These are phyloP conservation scores for Leucopternis melanops DNA, from an alignment of 2,113 vertebrate species.

Conservation along the genomic window DNA sequence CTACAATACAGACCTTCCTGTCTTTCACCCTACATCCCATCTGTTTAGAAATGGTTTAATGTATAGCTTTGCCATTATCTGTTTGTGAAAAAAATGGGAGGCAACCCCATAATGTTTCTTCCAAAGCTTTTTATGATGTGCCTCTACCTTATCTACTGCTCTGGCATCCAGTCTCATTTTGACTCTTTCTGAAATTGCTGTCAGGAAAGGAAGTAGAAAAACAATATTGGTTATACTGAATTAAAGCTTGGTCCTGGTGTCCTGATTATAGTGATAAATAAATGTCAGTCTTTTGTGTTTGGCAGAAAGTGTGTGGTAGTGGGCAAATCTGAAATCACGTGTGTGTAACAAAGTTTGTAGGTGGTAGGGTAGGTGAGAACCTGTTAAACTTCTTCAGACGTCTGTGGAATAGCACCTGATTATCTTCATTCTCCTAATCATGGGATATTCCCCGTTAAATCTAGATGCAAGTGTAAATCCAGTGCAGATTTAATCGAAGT, in stretches of 20 bases:
- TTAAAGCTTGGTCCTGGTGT: background rate
- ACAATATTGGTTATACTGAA: background rate
- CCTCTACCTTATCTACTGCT: background rate
- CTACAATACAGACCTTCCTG: background rate
- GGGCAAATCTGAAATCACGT: background rate
- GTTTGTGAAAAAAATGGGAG: background rate
- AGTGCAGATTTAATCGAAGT: background rate
- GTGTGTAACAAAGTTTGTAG: accelerated
- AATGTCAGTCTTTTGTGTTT: background rate
- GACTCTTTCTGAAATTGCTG: background rate
- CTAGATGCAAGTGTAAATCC: background rate
- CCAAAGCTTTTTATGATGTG: background rate
- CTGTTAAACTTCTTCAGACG: background rate
- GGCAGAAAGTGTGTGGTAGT: background rate
- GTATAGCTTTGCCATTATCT: background rate
- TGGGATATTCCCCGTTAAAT: background rate
- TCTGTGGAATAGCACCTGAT: background rate
- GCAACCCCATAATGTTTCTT: background rate
- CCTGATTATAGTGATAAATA: background rate
- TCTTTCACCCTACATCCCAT: background rate
- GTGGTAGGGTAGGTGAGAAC: background rate
- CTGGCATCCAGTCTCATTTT: background rate
- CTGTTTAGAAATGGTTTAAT: background rate
- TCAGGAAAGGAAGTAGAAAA: background rate
- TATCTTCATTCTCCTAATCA: background rate